A percentile compares a stretch with the other conserved stretches of the same genome.
These are phyloP conservation scores for Bombus soroeensis DNA, from an alignment of 1,140 invertebrate species.

Conservation along the genomic window DNA sequence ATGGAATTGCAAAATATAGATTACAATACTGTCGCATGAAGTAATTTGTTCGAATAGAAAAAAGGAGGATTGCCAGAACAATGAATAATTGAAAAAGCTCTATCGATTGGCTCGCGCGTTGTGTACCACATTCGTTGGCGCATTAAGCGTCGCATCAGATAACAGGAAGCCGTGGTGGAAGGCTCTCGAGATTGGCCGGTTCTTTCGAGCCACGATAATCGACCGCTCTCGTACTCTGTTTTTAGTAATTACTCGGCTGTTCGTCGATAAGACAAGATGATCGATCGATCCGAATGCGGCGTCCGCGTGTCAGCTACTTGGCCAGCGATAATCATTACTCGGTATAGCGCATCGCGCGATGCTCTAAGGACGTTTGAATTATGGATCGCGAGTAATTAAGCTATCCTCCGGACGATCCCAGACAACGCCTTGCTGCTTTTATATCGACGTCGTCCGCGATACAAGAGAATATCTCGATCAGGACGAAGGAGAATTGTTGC, in stretches of 20 bases:
- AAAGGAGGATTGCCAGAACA: neutral
- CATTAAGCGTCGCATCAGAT: constrained; percentile 18
- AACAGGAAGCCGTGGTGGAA: constrained; percentile 27
- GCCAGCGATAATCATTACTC: constrained; percentile 51
- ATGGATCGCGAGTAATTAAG: constrained; percentile 50
- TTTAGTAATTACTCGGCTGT: constrained; percentile 46
- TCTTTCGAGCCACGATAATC: constrained; percentile 18
- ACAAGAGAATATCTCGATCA: constrained; percentile 22
- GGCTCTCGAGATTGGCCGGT: constrained; percentile 14
- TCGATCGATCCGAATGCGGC: constrained; percentile 40
- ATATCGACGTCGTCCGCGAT: neutral
- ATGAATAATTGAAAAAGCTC: constrained; percentile 20
- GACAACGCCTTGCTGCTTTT: constrained; percentile 15
- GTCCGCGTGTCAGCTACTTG: constrained; percentile 33
- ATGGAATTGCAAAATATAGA: neutral
- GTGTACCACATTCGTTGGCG: constrained; percentile 27
- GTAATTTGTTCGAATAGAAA: neutral
- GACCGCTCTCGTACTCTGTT: constrained; percentile 27
- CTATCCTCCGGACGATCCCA: constrained; percentile 15
- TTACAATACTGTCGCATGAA: no score
- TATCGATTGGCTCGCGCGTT: neutral
- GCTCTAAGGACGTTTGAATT: constrained; percentile 46
- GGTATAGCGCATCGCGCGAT: neutral
- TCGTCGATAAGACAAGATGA: constrained; percentile 45
- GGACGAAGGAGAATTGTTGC: neutral